Evolutionary conservation across 1,140 invertebrate genomes (phyloP).

Genomic region (Scaptomyza pallida): DNA sequence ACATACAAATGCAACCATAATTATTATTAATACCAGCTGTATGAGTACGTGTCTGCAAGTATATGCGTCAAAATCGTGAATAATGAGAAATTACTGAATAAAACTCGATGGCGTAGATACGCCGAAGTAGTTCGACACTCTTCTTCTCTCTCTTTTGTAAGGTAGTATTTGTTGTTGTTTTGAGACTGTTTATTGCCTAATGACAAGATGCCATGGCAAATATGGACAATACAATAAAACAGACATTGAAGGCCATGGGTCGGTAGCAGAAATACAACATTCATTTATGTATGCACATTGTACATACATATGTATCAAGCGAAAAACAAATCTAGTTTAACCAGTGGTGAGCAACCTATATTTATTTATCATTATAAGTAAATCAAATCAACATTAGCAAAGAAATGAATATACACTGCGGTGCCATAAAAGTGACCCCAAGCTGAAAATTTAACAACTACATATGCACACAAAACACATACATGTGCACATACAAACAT

Average conservation of each 20-base stretch:
- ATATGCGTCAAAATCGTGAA: slow-evolving; percentile 59
- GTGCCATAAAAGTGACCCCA: slow-evolving; percentile 33
- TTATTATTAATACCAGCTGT: slow-evolving; percentile 4
- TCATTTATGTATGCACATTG: not conserved
- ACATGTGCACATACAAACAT: not conserved
- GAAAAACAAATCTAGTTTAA: slow-evolving; percentile 41
- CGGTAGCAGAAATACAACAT: slow-evolving; percentile 37
- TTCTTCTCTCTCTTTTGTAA: slow-evolving; percentile 12
- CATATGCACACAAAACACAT: slow-evolving; percentile 6
- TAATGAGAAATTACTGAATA: slow-evolving; percentile 66
- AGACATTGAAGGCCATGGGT: slow-evolving; percentile 17
- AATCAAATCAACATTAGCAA: slow-evolving; percentile 28
- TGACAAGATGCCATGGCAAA: slow-evolving; percentile 31
- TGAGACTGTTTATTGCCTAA: slow-evolving; percentile 24
- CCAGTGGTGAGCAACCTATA: slow-evolving; percentile 40
- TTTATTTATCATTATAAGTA: slow-evolving; percentile 47
- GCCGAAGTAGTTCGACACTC: slow-evolving; percentile 1
- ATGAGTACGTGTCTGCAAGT: slow-evolving; percentile 10
- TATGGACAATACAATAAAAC: slow-evolving; percentile 54
- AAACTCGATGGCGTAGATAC: slow-evolving; percentile 44
- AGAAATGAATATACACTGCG: slow-evolving; percentile 7
- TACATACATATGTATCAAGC: slow-evolving; percentile 6
- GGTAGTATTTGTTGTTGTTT: slow-evolving; percentile 22
- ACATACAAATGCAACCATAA: slow-evolving; percentile 20
- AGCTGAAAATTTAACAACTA: slow-evolving; percentile 9